Percentiles rank a stretch among this genome's conserved stretches.
Evolutionary conservation across 2,888 invertebrate species (phyloP).

Genomic region (Lycia hirtaria): DNA sequence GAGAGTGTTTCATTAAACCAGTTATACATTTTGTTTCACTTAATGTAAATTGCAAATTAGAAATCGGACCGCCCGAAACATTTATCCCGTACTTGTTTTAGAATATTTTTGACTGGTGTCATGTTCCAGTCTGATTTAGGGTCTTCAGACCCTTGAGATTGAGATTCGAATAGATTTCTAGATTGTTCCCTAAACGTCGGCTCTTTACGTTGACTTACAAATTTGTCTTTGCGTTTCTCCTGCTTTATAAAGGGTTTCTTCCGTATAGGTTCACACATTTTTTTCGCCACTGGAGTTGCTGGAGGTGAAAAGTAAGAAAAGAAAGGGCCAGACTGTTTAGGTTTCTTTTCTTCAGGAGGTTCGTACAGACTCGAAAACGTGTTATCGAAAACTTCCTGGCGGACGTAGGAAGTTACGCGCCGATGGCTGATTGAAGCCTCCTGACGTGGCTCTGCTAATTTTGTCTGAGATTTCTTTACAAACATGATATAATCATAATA

Average conservation of each 20-base stretch:
- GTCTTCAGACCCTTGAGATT: constrained; percentile 68
- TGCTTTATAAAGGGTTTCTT: constrained; percentile 60
- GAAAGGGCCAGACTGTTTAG: constrained; percentile 66
- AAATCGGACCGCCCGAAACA: constrained; percentile 70
- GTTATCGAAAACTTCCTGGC: constrained; percentile 68
- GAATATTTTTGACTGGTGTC: constrained; percentile 68
- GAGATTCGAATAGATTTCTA: constrained; percentile 75
- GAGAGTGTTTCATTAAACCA: constrained; percentile 39
- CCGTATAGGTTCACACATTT: constrained; percentile 54
- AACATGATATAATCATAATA: constrained; percentile 67
- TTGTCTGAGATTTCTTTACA: constrained; percentile 67
- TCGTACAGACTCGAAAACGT: constrained; percentile 71
- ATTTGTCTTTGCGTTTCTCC: constrained; percentile 42
- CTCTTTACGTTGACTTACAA: constrained; percentile 47
- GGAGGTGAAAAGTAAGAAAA: constrained; percentile 73
- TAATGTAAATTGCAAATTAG: constrained; percentile 45
- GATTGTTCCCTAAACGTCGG: constrained; percentile 58
- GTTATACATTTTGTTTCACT: too few relatives aligned
- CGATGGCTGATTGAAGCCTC: constrained; percentile 54
- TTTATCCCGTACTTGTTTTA: constrained; percentile 67
- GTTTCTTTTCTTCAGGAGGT: constrained; percentile 59
- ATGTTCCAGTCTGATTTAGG: constrained; percentile 64
- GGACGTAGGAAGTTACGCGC: constrained; percentile 64
- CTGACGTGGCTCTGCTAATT: constrained; percentile 47
- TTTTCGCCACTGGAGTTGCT: constrained; percentile 54